These are phyloP conservation scores for Fregata magnificens DNA, from an alignment of 2,113 vertebrate species.

Conservation along the genomic window DNA sequence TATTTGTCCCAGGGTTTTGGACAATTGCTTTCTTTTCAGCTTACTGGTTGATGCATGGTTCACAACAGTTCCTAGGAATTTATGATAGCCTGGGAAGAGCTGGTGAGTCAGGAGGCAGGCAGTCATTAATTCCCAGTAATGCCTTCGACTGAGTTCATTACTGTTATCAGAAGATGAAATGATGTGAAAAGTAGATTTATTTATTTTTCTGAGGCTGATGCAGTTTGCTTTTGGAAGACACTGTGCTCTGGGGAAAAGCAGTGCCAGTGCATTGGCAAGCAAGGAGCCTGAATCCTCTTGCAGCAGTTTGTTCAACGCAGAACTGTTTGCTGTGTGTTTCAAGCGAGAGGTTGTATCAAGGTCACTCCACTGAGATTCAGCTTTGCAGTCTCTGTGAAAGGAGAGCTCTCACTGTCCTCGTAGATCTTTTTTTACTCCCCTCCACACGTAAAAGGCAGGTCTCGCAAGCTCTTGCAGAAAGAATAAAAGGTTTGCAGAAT, in stretches of 20 bases:
- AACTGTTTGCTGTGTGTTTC: not conserved
- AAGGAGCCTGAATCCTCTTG: not conserved
- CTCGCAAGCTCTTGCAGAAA: not conserved
- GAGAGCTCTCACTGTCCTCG: not conserved
- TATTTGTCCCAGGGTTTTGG: not conserved
- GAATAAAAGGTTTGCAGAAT: not conserved
- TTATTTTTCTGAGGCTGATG: conserved; percentile 25
- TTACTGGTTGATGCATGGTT: not conserved
- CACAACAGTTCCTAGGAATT: not conserved
- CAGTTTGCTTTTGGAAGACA: conserved; percentile 2
- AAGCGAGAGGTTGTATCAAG: conserved; percentile 38
- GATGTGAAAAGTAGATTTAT: conserved; percentile 31
- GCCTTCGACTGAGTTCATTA: conserved; percentile 35
- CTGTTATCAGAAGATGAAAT: conserved; percentile 42
- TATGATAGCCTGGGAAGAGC: not conserved
- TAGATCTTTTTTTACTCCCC: not conserved
- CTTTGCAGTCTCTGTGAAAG: not conserved
- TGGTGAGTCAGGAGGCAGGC: conserved; percentile 26
- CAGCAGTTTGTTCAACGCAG: not conserved
- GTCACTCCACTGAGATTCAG: not conserved
- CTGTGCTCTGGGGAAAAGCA: not conserved
- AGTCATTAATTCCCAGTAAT: conserved; percentile 57
- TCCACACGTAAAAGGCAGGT: not conserved
- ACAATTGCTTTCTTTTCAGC: not conserved
- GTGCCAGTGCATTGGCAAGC: not conserved